Evolutionary conservation across 2,797 vertebrate species (phyloP).

Genomic region (Linurgus olivaceus): DNA sequence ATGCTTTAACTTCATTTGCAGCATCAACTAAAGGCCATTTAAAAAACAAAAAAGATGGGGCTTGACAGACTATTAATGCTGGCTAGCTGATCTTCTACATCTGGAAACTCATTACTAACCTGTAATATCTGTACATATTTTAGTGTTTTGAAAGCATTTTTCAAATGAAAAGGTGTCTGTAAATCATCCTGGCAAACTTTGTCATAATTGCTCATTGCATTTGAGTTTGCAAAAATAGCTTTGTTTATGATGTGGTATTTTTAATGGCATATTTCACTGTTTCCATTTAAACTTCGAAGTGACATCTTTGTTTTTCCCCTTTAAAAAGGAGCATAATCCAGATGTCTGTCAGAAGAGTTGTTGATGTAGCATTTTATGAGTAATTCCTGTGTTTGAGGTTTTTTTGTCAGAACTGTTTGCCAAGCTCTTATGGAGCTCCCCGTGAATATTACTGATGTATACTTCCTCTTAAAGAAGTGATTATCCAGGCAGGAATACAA

Average conservation of each 20-base stretch:
- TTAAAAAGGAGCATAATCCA: constrained; percentile 55
- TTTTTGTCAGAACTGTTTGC: constrained; percentile 65
- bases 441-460: constrained; percentile 63
- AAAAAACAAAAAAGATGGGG: neutral
- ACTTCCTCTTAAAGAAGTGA: constrained; percentile 45
- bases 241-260: constrained; percentile 56
- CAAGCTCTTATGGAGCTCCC: constrained; percentile 47
- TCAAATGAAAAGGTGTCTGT: neutral
- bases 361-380: constrained; percentile 64
- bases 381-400: constrained; percentile 65
- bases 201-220: neutral
- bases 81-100: neutral
- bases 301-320: constrained; percentile 40
- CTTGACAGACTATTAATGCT: neutral
- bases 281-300: constrained; percentile 46
- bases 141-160: neutral
- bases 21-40: neutral
- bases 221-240: constrained; percentile 40
- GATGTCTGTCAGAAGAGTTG: constrained; percentile 49
- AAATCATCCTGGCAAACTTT: constrained; percentile 5
- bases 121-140: neutral
- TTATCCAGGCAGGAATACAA: neutral
- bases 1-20: neutral
- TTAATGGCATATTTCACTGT: constrained; percentile 54
- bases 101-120: neutral